Base-by-base conservation (phyloP, 2,797 vertebrate genomes). In the Sebastes oblongus region DNA sequence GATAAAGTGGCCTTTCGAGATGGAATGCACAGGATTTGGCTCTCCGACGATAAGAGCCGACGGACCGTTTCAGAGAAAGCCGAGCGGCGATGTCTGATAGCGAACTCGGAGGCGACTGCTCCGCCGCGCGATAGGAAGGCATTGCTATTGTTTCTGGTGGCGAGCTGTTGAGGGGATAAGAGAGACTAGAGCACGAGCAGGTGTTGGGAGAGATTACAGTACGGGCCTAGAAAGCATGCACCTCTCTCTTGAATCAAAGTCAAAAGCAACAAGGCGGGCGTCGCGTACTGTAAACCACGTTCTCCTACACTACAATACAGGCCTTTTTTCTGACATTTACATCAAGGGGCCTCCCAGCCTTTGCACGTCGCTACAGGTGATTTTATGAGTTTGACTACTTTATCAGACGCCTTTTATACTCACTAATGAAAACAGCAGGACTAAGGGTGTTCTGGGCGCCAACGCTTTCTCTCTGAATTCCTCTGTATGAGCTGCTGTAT, bases 381-480 rank as follows among this genome's bases (percentile, higher is more conserved):
- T 82, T 91, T 90, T 88, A 87, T 88, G 87, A 90, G 86, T 46
- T 84, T 79, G 75, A 78, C 81, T 70, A 74, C 82, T 84, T 90
- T 86, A 89, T 92, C 83, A 77, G 85, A 71, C 27, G 84, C 74
- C 91, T 88, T 92, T 92, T 77, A 85, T 91, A 60, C 82, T 77
- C 88, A 62, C 88, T 93, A 93, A 94, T 94, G 90, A 94, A 94
- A 94, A 92, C 91, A 93, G 92, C 88, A 80, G 90, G 92, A 61
- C 71, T 76, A 73, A 61, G 55, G 79, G 80, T 58, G 25, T 75
- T 88, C 83, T 77, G 90, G 90, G 90, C 87, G 71, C 89, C 88
- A 80, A 80, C 25, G 71, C 42, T 69, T 83, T 66, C 32, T 64
- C 59, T 76, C 62, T 81, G 69, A 91, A 92, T 91, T 91, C 89